Conservation (phyloP, 2,888 invertebrate genomes). For the Phyllotreta striolata region DNA sequence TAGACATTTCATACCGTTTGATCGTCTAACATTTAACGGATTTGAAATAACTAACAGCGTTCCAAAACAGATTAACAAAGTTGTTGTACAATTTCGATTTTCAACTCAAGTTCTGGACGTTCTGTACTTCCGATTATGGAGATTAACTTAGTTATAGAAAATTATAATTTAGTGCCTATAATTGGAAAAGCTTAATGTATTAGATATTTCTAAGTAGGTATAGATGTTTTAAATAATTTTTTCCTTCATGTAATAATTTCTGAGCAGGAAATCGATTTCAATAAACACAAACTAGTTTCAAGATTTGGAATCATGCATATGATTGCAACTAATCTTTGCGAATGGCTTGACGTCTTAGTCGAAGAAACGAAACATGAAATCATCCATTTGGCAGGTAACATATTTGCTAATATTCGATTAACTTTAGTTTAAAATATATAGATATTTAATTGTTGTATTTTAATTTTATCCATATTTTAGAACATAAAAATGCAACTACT, state of each 20-base stretch:
- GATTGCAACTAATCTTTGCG: constrained; percentile 97
- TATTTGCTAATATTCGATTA: constrained; percentile 10
- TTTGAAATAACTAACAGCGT: constrained; percentile 3
- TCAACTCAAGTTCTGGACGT: too few relatives aligned
- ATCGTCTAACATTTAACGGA: neutral
- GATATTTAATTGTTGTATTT: neutral
- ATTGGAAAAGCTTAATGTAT: too few relatives aligned
- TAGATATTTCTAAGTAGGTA: too few relatives aligned
- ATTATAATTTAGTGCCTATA: too few relatives aligned
- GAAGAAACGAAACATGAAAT: constrained; percentile 97
- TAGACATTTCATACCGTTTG: constrained; percentile 35
- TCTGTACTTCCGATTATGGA: too few relatives aligned
- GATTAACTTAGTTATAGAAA: too few relatives aligned
- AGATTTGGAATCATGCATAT: constrained; percentile 98
- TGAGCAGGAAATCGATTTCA: constrained; percentile 86
- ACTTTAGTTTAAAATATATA: neutral
- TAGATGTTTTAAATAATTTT: too few relatives aligned
- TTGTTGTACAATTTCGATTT: neutral
- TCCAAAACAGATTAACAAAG: neutral
- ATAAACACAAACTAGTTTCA: constrained; percentile 86
- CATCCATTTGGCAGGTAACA: constrained; percentile 49
- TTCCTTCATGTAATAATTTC: neutral
- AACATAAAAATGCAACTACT: constrained; percentile 30
- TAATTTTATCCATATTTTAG: constrained; percentile 26
- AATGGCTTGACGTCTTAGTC: constrained; percentile 94